Base-by-base conservation (phyloP, 2,113 vertebrate genomes). In the Manacus vitellinus region DNA sequence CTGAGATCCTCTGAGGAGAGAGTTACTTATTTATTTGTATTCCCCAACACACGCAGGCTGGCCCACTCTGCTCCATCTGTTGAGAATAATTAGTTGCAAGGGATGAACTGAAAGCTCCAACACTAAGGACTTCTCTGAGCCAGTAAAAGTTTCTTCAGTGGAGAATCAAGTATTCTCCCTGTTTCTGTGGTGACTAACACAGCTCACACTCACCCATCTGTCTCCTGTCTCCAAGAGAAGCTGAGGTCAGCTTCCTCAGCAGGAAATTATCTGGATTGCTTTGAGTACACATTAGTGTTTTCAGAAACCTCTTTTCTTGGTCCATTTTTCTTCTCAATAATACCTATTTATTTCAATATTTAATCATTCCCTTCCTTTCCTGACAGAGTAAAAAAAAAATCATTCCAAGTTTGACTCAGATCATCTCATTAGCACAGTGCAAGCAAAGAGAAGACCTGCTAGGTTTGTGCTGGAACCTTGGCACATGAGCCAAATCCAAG, bases 221-320 rank as follows among this genome's bases (percentile, higher is more conserved):
- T 94, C 93, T 95, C 96, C 95, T 76, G 92, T 88, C 92, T 95
- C 92, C 0, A 0, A 81, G 91, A 95, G 97, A 84, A 97, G 93
- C 95, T 94, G 96, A 97, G 96, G 97, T 97, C 97, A 96, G 95
- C 95, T 90, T 97, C 96, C 93, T 95, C 79, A 90, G 75, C 55
- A 93, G 94, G 95, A 97, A 97, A 94, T 94, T 85, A 96, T 85
- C 90, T 94, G 95, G 85, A 88, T 75, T 88, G 83, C 76, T 78
- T 72, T 86, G 91, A 97, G 79, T 47, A 88, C 73, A 87, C 61
- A 72, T 75, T 82, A 85, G 73, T 62, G 86, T 95, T 89, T 93
- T 89, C 94, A 92, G 86, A 96, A 96, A 79, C 62, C 89, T 70
- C 88, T 95, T 30, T 88, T 63, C 76, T 97, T 13, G 2, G 68